Evolutionary conservation across 1,140 invertebrate species (phyloP).

Genomic region (Cotesia vestalis): DNA sequence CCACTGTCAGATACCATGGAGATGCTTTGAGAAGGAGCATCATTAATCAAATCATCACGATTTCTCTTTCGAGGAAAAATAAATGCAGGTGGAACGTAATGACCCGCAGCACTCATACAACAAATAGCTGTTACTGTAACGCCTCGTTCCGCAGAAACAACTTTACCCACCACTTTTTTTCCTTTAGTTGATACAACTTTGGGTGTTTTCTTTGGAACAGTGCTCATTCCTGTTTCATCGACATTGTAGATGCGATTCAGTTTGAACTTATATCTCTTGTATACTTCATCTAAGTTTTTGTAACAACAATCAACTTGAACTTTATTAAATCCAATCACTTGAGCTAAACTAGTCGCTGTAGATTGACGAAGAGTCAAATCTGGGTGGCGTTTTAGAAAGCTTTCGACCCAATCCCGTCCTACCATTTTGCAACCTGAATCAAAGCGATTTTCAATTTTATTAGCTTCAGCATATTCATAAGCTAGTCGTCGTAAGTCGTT

Average conservation of each 20-base stretch:
- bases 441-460: neutral
- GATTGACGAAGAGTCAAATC: neutral
- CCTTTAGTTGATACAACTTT: slow-evolving; percentile 50
- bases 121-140: slow-evolving; percentile 44
- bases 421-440: neutral
- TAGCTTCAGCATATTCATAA: neutral
- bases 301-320: neutral
- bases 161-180: slow-evolving; percentile 47
- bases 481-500: neutral
- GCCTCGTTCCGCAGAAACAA: slow-evolving; percentile 50
- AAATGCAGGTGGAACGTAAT: slow-evolving; percentile 43
- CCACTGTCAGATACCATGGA: slow-evolving; percentile 38
- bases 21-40: slow-evolving; percentile 44
- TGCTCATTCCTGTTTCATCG: slow-evolving; percentile 55
- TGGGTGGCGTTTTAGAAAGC: neutral
- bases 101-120: slow-evolving; percentile 43
- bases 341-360: no score
- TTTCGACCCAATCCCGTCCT: neutral
- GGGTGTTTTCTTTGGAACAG: slow-evolving; percentile 48
- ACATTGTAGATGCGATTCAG: slow-evolving; percentile 44
- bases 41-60: slow-evolving; percentile 43
- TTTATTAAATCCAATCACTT: no score
- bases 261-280: slow-evolving; percentile 24
- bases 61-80: slow-evolving; percentile 46
- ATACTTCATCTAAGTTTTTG: slow-evolving; percentile 30